Percentiles rank a stretch among this genome's conserved stretches.
phyloP scores from a whole-genome alignment of 2,888 invertebrate genomes.

The Herminia tarsipennalis region DNA sequence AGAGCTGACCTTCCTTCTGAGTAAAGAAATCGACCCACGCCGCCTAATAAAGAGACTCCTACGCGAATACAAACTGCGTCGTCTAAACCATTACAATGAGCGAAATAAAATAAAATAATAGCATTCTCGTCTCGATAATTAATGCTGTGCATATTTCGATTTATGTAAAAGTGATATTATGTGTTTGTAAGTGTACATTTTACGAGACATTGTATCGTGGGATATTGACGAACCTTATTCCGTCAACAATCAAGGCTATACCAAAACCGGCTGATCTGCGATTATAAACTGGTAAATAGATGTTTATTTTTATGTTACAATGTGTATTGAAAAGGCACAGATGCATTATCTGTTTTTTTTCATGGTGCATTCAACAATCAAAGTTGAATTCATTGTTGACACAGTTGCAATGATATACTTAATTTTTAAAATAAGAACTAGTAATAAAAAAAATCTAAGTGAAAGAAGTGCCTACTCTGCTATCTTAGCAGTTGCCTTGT shows the following conservation, averaged over 20 bases:
- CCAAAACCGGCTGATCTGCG: slow-evolving; percentile 41
- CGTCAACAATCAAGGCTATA: slow-evolving; percentile 61
- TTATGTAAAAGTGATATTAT: slow-evolving; percentile 43
- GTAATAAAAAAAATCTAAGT: no score
- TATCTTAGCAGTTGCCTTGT: no score
- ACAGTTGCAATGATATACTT: no score
- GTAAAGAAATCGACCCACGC: slow-evolving; percentile 78
- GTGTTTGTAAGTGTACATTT: slow-evolving; percentile 10
- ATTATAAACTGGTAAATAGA: slow-evolving; percentile 45
- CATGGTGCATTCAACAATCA: no score
- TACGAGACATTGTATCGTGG: slow-evolving; percentile 11
- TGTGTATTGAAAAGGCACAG: slow-evolving; percentile 1
- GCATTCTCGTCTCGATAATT: slow-evolving; percentile 38
- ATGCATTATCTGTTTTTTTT: no score
- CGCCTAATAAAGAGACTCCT: slow-evolving; percentile 75
- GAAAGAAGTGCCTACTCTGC: no score
- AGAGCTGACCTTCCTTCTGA: slow-evolving; percentile 73
- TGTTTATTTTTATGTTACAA: slow-evolving; percentile 14
- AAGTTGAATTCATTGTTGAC: no score
- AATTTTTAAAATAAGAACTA: no score
- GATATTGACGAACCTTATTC: slow-evolving; percentile 45
- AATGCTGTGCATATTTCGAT: slow-evolving; percentile 30
- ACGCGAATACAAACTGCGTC: slow-evolving; percentile 68
- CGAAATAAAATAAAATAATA: slow-evolving; percentile 57
- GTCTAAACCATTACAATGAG: slow-evolving; percentile 59